Evolutionary conservation across 2,888 invertebrate species (phyloP), one percentile per base, ranked within the genome.

Genomic region (Elysia crispata): DNA sequence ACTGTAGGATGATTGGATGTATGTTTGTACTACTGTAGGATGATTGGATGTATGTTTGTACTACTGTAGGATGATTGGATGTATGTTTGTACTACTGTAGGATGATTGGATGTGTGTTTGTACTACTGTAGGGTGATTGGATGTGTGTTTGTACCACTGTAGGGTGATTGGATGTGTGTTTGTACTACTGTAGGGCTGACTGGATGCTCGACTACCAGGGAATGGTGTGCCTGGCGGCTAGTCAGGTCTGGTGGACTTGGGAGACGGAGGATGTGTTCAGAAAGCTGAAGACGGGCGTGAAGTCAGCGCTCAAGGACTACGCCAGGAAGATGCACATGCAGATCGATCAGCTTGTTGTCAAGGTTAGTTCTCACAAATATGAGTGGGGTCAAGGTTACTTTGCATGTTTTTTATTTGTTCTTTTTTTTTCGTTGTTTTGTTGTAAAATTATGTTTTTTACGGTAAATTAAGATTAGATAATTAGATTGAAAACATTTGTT

Each of bases 121-220:
- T 33, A 41, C 41, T n/a, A 60, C 11, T 75, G 60, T 28, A 20
- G 75, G 67, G 30, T 70, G 50, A 8, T 13, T 70, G 33, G 54
- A 50, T 76, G 23, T 80, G 18, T 74, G 18, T 54, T 54, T 54
- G 54, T 54, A 20, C 20, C 13, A 15, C 13, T 54, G 54, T 54
- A 54, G 20, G 54, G n/a, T n/a, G n/a, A n/a, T n/a, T n/a, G n/a
- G n/a, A n/a, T n/a, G n/a, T 54, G 20, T 54, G 54, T 54, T 13
- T 54, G 20, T 54, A 54, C 69, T 18, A 69, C 57, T 80, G 18
- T 82, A 95, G 97, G 89, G 94, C 95, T 0, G 95, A 96, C 57
- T 97, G 97, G 97, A 96, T 97, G 93, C 88, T 96, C 89, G 95
- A 96, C 86, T 97, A 96, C 92, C 95, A 95, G 90, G 97, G 97